phyloP scores from a whole-genome alignment of 2,113 vertebrate genomes.

The Channa maculata region DNA sequence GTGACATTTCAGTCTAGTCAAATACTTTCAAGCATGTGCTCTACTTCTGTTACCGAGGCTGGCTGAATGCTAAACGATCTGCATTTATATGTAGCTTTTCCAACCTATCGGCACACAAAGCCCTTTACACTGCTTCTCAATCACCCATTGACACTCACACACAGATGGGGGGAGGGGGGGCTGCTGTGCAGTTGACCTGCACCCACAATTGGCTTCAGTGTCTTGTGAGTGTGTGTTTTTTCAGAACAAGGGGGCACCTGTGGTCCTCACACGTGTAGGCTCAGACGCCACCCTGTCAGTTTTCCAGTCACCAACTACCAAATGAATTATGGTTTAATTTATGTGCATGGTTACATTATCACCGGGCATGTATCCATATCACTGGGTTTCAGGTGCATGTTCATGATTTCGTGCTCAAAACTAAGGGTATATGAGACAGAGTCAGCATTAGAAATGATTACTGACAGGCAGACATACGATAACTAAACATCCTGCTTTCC shows the following conservation, averaged over 20 bases:
- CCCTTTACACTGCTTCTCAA: too few relatives aligned
- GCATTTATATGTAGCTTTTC: too few relatives aligned
- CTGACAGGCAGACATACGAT: constrained; percentile 44
- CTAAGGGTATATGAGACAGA: constrained; percentile 16
- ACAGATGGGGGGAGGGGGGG: too few relatives aligned
- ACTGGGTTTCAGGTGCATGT: background rate
- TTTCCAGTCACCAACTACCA: constrained; percentile 12
- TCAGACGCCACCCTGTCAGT: constrained; percentile 29
- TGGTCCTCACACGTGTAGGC: constrained; percentile 11
- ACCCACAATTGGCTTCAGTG: too few relatives aligned
- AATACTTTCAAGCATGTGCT: constrained; percentile 4
- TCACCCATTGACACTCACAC: too few relatives aligned
- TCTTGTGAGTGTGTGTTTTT: constrained; percentile 1
- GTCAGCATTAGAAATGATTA: constrained; percentile 53
- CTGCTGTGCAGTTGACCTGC: too few relatives aligned
- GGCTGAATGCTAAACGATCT: background rate
- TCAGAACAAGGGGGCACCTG: constrained; percentile 4
- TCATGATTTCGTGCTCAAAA: constrained; percentile 32
- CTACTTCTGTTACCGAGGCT: background rate
- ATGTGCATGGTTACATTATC: background rate
- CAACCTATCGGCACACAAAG: too few relatives aligned
- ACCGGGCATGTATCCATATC: background rate
- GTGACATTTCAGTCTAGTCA: constrained; percentile 22
- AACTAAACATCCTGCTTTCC: constrained; percentile 39
- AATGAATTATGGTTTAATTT: constrained; percentile 29